phyloP scores from a whole-genome alignment of 1,140 invertebrate genomes.

The Thaumetopoea pityocampa region DNA sequence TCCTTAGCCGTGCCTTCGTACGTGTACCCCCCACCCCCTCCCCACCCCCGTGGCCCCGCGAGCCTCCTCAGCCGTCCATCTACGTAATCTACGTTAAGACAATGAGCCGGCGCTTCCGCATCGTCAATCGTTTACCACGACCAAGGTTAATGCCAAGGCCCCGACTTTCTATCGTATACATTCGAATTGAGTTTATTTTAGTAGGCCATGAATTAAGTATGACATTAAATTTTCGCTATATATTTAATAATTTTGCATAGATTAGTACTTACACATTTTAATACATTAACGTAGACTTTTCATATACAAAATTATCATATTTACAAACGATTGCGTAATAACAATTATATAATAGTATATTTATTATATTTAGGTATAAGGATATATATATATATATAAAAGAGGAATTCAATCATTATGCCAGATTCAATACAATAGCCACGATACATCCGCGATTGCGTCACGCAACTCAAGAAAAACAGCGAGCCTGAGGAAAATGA shows the following conservation, averaged over 20 bases:
- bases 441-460: constrained; percentile 51
- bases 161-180: constrained; percentile 42
- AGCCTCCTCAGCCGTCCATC: constrained; percentile 13
- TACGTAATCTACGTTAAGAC: constrained; percentile 46
- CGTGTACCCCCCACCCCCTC: constrained; percentile 8
- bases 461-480: constrained; percentile 56
- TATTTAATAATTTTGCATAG: too few species aligned
- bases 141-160: constrained; percentile 67
- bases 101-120: constrained; percentile 53
- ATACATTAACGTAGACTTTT: too few species aligned
- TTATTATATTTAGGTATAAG: too few species aligned
- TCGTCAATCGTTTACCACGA: constrained; percentile 54
- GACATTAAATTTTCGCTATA: too few species aligned
- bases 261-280: too few species aligned
- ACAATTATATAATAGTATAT: too few species aligned
- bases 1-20: constrained; percentile 20
- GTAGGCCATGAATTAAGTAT: not conserved
- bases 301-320: too few species aligned
- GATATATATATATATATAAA: too few species aligned
- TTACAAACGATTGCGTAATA: too few species aligned
- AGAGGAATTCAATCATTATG: constrained; percentile 19
- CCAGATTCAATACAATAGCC: constrained; percentile 22
- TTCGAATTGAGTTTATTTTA: constrained; percentile 4
- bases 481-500: constrained; percentile 46
- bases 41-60: constrained; percentile 6